phyloP scores from a whole-genome alignment of 2,888 invertebrate genomes.

The Chelonus formosanus region DNA sequence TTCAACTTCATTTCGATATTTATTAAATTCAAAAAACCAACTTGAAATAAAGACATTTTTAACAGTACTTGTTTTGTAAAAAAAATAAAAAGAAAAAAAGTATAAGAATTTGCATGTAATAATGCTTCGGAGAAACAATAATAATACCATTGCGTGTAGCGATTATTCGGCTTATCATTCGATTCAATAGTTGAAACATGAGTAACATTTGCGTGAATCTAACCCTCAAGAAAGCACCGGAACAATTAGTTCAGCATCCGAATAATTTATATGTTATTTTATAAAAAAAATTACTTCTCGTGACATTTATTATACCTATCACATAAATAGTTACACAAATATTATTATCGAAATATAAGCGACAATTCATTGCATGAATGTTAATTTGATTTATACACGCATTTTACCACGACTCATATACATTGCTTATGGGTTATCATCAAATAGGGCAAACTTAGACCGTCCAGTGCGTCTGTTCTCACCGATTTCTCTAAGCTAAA shows the following conservation, averaged over 20 bases:
- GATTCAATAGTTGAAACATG: neutral
- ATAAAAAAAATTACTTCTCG: constrained; percentile 12
- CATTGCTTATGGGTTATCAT: constrained; percentile 11
- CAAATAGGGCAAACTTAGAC: constrained; percentile 15
- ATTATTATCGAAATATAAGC: neutral
- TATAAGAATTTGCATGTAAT: too few species aligned
- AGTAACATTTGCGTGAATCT: constrained; percentile 18
- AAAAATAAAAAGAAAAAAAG: too few species aligned
- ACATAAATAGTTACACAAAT: neutral
- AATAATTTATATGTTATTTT: constrained; percentile 16
- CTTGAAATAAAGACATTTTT: too few species aligned
- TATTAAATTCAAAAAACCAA: too few species aligned
- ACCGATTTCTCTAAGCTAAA: constrained; percentile 48
- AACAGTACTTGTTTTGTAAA: too few species aligned
- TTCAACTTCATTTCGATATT: too few species aligned
- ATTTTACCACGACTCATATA: constrained; percentile 8
- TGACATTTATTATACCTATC: constrained; percentile 19
- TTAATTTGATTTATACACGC: constrained; percentile 55
- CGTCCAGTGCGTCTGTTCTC: constrained; percentile 54
- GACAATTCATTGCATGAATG: constrained; percentile 35
- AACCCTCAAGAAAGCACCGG: constrained; percentile 11
- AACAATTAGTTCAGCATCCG: constrained; percentile 24
- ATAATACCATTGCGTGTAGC: neutral
- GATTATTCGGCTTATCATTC: neutral
- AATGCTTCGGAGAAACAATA: too few species aligned